Conservation (phyloP, 2,113 vertebrate genomes). For the Centropristis striata region DNA sequence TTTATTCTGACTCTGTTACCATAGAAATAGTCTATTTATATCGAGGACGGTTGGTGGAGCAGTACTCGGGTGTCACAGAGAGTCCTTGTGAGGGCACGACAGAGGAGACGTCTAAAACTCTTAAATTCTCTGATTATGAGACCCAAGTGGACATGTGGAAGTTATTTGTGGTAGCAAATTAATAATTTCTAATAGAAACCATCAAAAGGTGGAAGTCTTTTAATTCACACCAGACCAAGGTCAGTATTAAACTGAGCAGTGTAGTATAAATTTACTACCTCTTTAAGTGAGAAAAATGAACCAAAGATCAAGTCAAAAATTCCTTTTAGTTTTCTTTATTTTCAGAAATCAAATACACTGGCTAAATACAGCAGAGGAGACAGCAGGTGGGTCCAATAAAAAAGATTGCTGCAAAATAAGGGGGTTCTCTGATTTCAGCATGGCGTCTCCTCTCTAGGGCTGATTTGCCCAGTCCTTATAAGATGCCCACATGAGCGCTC, state of each 20-base stretch:
- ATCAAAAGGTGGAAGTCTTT: background rate
- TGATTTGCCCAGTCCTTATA: too few species aligned
- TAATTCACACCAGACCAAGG: background rate
- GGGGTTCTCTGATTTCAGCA: too few species aligned
- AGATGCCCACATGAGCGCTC: too few species aligned
- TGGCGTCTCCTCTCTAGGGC: too few species aligned
- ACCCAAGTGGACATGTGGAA: background rate
- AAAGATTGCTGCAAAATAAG: too few species aligned
- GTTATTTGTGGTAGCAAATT: slow-evolving; percentile 1
- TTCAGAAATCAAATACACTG: too few species aligned
- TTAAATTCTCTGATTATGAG: background rate
- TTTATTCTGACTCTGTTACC: slow-evolving; percentile 51
- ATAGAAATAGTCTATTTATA: slow-evolving; percentile 75
- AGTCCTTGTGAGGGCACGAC: slow-evolving; percentile 62
- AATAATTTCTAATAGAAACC: background rate
- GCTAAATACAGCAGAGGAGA: too few species aligned
- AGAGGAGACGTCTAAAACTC: slow-evolving; percentile 28
- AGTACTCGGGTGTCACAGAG: slow-evolving; percentile 61
- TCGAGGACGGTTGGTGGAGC: slow-evolving; percentile 30
- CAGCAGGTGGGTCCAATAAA: too few species aligned
- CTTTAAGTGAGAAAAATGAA: too few species aligned
- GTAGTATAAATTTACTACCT: too few species aligned
- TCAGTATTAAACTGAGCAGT: background rate
- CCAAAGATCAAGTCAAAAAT: too few species aligned
- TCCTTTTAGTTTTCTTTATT: too few species aligned